phyloP scores from a whole-genome alignment of 2,888 invertebrate genomes.

The Phlogophora meticulosa region DNA sequence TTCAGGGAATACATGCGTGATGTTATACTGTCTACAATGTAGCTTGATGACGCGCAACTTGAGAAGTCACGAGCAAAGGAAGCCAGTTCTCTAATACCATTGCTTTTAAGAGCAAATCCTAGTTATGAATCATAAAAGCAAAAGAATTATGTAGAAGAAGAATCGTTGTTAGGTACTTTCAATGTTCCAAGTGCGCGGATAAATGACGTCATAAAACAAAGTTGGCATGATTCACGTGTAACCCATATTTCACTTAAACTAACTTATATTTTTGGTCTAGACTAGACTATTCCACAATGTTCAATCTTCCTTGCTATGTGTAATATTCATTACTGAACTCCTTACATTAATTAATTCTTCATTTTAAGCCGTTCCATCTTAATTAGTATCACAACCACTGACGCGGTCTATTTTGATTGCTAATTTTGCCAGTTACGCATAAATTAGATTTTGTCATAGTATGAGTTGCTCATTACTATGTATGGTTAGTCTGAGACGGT shows the following conservation, averaged over 20 bases:
- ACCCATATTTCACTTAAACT: conserved; percentile 29
- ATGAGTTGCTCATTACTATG: conserved; percentile 21
- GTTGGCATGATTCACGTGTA: conserved; percentile 40
- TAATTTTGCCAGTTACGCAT: background rate
- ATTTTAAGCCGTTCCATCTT: conserved; percentile 23
- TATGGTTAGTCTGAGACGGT: background rate
- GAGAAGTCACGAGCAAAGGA: background rate
- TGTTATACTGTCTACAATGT: too few relatives aligned
- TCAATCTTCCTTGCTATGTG: background rate
- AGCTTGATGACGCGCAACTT: conserved; percentile 1
- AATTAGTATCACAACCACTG: conserved; percentile 19
- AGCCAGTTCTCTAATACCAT: conserved; percentile 4
- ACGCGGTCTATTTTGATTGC: conserved; percentile 11
- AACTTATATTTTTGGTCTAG: conserved; percentile 28
- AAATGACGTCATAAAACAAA: conserved; percentile 54
- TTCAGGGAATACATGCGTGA: too few relatives aligned
- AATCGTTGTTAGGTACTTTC: conserved; percentile 46
- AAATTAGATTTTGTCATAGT: conserved; percentile 16
- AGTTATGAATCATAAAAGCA: conserved; percentile 22
- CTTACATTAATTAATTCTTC: conserved; percentile 17
- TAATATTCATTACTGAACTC: conserved; percentile 10
- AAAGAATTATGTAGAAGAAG: conserved; percentile 34
- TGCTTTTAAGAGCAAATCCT: conserved; percentile 16
- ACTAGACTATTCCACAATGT: background rate
- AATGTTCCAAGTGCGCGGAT: conserved; percentile 44